Percentiles rank a stretch among this genome's conserved stretches.
Evolutionary conservation across 35 echinoderm and acorn worm species (phyloP).

Genomic region (Ptychodera flava): DNA sequence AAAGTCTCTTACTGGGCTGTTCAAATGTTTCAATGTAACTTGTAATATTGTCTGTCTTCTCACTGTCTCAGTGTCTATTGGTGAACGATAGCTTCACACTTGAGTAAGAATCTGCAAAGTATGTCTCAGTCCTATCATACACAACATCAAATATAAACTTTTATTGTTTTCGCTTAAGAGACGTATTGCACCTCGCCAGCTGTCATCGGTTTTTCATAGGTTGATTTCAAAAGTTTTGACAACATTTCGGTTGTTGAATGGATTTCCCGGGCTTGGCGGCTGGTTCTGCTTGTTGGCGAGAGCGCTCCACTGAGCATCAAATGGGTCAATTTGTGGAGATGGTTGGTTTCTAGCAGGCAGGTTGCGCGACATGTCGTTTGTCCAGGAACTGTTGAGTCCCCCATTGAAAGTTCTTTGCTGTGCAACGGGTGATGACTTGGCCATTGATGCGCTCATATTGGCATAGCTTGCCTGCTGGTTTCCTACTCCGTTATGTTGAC

Average conservation of each 20-base stretch:
- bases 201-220: conserved; percentile 33
- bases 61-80: too few species aligned
- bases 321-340: conserved; percentile 23
- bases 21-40: too few species aligned
- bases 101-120: too few species aligned
- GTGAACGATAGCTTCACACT: too few species aligned
- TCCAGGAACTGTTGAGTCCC: conserved; percentile 62
- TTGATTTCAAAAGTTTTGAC: conserved; percentile 97
- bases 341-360: conserved; percentile 39
- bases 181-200: background rate
- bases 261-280: conserved; percentile 26
- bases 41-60: too few species aligned
- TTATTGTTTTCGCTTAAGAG: background rate
- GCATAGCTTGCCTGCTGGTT: background rate
- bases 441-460: background rate
- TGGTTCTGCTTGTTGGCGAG: conserved; percentile 25
- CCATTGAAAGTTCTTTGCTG: conserved; percentile 19
- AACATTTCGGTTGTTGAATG: conserved; percentile 61
- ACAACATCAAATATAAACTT: too few species aligned
- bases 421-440: conserved; percentile 2
- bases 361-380: conserved; percentile 72
- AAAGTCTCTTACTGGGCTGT: too few species aligned
- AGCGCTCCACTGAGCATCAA: conserved; percentile 56
- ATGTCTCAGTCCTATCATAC: too few species aligned
- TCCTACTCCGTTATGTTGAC: conserved; percentile 11